These are phyloP conservation scores for Pseudoatta argentina DNA, from an alignment of 1,140 invertebrate genomes.

Conservation along the genomic window DNA sequence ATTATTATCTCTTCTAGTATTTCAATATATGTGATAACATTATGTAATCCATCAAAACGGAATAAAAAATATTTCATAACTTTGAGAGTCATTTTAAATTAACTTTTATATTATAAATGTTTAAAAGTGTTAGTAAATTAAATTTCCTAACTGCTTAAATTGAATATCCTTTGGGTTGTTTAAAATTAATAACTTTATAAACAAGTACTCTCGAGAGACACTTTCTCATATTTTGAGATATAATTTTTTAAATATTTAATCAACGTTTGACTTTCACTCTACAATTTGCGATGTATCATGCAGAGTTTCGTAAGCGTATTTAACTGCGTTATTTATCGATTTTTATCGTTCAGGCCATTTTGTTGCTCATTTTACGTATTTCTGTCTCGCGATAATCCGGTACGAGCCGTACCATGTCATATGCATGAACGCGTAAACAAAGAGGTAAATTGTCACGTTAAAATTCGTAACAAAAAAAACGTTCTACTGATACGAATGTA, in stretches of 20 bases:
- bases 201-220: neutral
- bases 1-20: neutral
- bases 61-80: neutral
- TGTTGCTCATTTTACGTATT: neutral
- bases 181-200: neutral
- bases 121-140: neutral
- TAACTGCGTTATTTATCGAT: neutral
- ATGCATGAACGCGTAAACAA: neutral
- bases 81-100: neutral
- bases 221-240: neutral
- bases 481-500: neutral
- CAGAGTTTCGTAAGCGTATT: neutral
- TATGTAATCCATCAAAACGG: neutral
- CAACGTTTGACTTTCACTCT: neutral
- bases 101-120: neutral
- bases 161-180: neutral
- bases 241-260: neutral
- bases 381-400: neutral
- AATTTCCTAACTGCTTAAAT: neutral
- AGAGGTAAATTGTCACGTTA: neutral
- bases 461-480: neutral
- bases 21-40: neutral
- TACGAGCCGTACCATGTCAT: neutral
- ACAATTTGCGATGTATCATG: neutral
- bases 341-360: neutral